Conservation (phyloP, 2,113 vertebrate genomes). For the Pundamilia nyererei region DNA sequence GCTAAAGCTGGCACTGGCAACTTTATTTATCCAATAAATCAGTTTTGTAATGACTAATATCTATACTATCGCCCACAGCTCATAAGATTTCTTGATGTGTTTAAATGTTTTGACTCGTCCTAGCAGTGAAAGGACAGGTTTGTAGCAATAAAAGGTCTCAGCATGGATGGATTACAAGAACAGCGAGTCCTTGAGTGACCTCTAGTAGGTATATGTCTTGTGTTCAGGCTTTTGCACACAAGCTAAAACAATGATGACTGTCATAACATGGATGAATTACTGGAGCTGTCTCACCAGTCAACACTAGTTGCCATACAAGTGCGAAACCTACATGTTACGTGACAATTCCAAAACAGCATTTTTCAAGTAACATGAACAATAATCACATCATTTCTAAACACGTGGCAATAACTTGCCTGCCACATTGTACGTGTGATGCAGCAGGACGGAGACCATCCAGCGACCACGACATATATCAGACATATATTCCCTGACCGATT, state of each 20-base stretch:
- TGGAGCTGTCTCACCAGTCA: background rate
- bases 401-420: fast-evolving
- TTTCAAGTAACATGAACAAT: background rate
- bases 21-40: background rate
- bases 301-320: background rate
- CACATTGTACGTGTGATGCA: fast-evolving
- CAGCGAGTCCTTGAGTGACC: fast-evolving
- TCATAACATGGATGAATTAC: background rate
- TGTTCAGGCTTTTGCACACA: background rate
- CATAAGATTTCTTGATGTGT: background rate
- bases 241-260: background rate
- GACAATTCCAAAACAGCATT: background rate
- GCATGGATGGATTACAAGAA: background rate
- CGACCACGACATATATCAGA: background rate
- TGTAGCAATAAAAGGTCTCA: background rate
- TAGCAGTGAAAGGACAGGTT: background rate
- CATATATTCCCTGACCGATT: background rate
- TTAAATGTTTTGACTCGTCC: background rate
- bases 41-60: background rate
- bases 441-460: background rate
- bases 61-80: background rate
- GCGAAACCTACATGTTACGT: background rate
- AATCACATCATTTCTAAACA: background rate
- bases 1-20: background rate
- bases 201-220: fast-evolving